Conservation (phyloP, 1,140 invertebrate genomes). For the Drosophila novamexicana region DNA sequence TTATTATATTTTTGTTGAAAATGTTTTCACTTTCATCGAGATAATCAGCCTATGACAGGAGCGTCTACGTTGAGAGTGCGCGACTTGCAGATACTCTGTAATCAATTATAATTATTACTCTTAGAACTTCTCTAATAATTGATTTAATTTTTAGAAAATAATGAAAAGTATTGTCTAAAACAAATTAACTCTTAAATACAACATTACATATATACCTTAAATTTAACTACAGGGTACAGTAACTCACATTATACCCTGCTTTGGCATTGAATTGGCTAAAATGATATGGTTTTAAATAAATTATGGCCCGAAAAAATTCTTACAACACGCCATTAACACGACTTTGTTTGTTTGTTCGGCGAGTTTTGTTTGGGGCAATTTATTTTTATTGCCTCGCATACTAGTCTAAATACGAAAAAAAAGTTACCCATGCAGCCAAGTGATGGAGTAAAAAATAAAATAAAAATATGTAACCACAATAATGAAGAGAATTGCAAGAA, state of each 20-base stretch:
- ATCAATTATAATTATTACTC: no score
- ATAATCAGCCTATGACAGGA: neutral
- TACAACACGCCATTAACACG: conserved; percentile 34
- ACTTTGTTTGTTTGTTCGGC: conserved; percentile 21
- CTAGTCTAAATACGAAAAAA: conserved; percentile 16
- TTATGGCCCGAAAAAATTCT: conserved; percentile 25
- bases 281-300: conserved; percentile 19
- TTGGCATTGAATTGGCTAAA: conserved; percentile 38
- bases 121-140: no score
- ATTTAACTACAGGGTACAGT: neutral
- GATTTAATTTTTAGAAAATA: no score
- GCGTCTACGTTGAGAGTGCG: neutral
- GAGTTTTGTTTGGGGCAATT: conserved; percentile 37
- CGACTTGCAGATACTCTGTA: neutral
- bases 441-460: neutral
- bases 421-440: neutral
- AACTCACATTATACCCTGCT: neutral
- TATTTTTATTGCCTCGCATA: conserved; percentile 34
- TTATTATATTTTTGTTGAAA: conserved; percentile 1
- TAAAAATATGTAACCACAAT: conserved; percentile 14
- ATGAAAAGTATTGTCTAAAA: no score
- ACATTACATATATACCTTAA: neutral
- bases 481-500: conserved; percentile 7
- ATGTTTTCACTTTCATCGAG: conserved; percentile 16
- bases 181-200: neutral